A percentile compares a stretch with the other conserved stretches of the same genome.
Conservation (phyloP, 1,140 invertebrate species). For the Carposina sasakii region DNA sequence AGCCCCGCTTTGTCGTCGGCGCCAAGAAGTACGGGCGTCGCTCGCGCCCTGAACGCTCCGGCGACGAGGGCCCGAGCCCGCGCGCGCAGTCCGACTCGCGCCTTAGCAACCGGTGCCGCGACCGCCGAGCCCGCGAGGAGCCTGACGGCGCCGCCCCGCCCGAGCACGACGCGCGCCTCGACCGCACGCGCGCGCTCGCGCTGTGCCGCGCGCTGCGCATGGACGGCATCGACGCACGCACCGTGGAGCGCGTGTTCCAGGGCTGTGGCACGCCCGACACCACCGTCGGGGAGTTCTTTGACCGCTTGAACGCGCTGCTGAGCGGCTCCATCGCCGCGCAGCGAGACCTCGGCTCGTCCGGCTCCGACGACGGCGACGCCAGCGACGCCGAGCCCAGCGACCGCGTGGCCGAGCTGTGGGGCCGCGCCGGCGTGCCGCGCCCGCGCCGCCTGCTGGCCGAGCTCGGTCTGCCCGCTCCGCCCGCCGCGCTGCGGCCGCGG, state of each 20-base stretch:
- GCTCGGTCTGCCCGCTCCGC: slow-evolving; percentile 80
- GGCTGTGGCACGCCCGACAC: slow-evolving; percentile 30
- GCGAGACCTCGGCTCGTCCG: slow-evolving; percentile 17
- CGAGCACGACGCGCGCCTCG: slow-evolving; percentile 46
- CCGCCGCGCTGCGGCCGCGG: slow-evolving; percentile 75
- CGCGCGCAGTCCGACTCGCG: neutral
- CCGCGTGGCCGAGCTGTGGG: slow-evolving; percentile 81
- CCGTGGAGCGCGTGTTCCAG: slow-evolving; percentile 52
- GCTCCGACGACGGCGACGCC: slow-evolving; percentile 19
- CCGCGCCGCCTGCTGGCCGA: slow-evolving; percentile 77
- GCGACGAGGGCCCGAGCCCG: neutral
- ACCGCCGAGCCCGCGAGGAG: neutral
- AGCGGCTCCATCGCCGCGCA: slow-evolving; percentile 39
- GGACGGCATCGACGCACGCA: slow-evolving; percentile 41
- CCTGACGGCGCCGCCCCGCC: slow-evolving; percentile 13
- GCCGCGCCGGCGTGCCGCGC: slow-evolving; percentile 78
- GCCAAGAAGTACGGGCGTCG: slow-evolving; percentile 85
- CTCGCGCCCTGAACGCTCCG: slow-evolving; percentile 71
- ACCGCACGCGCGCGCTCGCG: slow-evolving; percentile 40
- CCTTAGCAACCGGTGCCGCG: too few relatives aligned
- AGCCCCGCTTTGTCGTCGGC: slow-evolving; percentile 81
- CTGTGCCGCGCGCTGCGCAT: slow-evolving; percentile 48
- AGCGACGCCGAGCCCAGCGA: slow-evolving; percentile 58
- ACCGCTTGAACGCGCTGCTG: slow-evolving; percentile 43
- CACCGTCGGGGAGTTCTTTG: slow-evolving; percentile 58